These are phyloP conservation scores for Oryctes rhinoceros DNA, from an alignment of 1,140 invertebrate genomes.

Conservation along the genomic window DNA sequence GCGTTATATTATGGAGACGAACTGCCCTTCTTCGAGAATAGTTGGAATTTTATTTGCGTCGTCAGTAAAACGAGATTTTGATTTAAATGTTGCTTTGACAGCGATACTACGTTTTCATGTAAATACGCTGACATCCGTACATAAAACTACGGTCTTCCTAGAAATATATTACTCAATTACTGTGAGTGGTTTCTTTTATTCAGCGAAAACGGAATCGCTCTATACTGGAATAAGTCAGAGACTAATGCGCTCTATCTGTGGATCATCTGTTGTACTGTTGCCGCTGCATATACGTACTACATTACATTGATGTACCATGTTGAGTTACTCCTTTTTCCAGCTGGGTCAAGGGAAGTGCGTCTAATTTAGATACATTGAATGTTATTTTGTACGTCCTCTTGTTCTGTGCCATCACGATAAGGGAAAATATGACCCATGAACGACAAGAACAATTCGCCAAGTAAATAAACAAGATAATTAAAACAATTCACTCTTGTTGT, in stretches of 20 bases:
- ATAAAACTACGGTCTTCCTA: not conserved
- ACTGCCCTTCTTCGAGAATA: too few relatives aligned
- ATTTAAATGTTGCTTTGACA: too few relatives aligned
- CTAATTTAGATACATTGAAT: too few relatives aligned
- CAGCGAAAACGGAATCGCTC: not conserved
- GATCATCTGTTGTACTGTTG: not conserved
- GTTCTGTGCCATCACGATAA: too few relatives aligned
- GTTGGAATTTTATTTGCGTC: too few relatives aligned
- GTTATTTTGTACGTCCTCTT: too few relatives aligned
- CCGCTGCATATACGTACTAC: not conserved
- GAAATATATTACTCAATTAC: slow-evolving; percentile 24
- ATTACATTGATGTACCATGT: not conserved
- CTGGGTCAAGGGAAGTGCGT: not conserved
- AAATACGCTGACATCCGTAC: not conserved
- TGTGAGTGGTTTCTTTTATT: slow-evolving; percentile 13
- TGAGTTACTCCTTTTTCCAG: not conserved
- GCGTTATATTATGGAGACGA: too few relatives aligned
- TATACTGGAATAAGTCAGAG: not conserved
- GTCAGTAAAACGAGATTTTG: too few relatives aligned
- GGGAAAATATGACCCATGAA: too few relatives aligned
- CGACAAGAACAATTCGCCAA: too few relatives aligned
- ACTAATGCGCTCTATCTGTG: not conserved
- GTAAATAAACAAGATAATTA: too few relatives aligned
- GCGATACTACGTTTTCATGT: not conserved
- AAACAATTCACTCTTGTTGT: too few relatives aligned